Evolutionary conservation across 2,888 invertebrate species (phyloP).

Genomic region (Syritta pipiens): DNA sequence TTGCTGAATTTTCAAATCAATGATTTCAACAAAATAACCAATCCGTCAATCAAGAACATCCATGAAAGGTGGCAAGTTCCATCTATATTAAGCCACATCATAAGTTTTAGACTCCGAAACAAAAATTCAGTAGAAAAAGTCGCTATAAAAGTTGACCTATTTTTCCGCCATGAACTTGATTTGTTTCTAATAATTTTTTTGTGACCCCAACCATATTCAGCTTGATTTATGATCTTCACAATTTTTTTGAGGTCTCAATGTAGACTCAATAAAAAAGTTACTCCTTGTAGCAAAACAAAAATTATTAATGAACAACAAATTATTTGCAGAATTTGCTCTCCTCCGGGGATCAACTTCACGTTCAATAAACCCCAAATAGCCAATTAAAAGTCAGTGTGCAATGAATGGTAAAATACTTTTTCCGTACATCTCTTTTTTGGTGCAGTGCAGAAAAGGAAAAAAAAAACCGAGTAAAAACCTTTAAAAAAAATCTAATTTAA

Average conservation of each 20-base stretch:
- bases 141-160: too few species aligned
- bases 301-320: constrained; percentile 52
- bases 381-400: constrained; percentile 63
- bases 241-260: not conserved
- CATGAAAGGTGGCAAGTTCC: too few species aligned
- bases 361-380: constrained; percentile 62
- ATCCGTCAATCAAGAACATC: too few species aligned
- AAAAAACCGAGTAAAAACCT: constrained; percentile 15
- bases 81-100: too few species aligned
- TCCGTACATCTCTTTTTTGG: constrained; percentile 50
- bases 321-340: constrained; percentile 39
- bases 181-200: too few species aligned
- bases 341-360: constrained; percentile 46
- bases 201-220: too few species aligned
- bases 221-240: not conserved
- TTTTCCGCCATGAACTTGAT: too few species aligned
- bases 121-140: too few species aligned
- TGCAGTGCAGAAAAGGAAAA: not conserved
- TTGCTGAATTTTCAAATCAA: too few species aligned
- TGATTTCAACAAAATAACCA: too few species aligned
- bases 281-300: constrained; percentile 10
- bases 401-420: constrained; percentile 62
- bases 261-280: constrained; percentile 16
- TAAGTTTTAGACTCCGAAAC: too few species aligned
- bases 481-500: constrained; percentile 51